phyloP scores from a whole-genome alignment of 1,140 invertebrate species.

The Apocrypta bakeri region DNA sequence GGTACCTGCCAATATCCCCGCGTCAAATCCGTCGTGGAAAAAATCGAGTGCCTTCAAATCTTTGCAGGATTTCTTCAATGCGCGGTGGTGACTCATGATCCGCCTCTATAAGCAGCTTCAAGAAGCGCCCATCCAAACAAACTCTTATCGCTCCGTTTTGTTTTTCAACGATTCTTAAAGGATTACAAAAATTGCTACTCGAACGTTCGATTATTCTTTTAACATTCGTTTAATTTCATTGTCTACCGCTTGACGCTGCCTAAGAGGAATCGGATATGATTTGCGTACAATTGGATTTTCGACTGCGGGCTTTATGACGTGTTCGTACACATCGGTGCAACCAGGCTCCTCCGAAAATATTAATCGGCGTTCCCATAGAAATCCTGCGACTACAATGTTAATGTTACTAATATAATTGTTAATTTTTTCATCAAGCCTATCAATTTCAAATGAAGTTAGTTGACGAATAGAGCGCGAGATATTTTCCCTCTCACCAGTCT shows the following conservation, averaged over 20 bases:
- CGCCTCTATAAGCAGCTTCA: not conserved
- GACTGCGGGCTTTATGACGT: conserved; percentile 39
- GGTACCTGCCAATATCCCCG: conserved; percentile 62
- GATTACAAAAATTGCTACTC: conserved; percentile 59
- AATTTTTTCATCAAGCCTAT: too few relatives aligned
- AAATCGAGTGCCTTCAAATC: not conserved
- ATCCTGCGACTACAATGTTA: too few relatives aligned
- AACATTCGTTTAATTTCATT: conserved; percentile 53
- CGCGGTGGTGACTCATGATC: conserved; percentile 4
- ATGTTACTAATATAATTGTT: too few relatives aligned
- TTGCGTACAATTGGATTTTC: conserved; percentile 9
- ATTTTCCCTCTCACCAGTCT: too few relatives aligned
- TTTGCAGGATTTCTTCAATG: conserved; percentile 24
- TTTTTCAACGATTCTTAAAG: not conserved
- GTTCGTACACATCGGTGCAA: conserved; percentile 37
- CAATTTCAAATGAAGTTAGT: too few relatives aligned
- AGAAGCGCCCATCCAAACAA: conserved; percentile 20
- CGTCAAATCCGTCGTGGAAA: not conserved
- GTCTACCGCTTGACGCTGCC: conserved; percentile 43
- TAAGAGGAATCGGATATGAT: conserved; percentile 57
- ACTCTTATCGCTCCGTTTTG: not conserved
- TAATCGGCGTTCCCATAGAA: not conserved
- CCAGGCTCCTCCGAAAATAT: conserved; percentile 47
- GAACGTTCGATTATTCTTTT: conserved; percentile 52
- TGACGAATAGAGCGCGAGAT: too few relatives aligned